Evolutionary conservation across 2,797 vertebrate genomes (phyloP).

Genomic region (Smutsia temminckii): DNA sequence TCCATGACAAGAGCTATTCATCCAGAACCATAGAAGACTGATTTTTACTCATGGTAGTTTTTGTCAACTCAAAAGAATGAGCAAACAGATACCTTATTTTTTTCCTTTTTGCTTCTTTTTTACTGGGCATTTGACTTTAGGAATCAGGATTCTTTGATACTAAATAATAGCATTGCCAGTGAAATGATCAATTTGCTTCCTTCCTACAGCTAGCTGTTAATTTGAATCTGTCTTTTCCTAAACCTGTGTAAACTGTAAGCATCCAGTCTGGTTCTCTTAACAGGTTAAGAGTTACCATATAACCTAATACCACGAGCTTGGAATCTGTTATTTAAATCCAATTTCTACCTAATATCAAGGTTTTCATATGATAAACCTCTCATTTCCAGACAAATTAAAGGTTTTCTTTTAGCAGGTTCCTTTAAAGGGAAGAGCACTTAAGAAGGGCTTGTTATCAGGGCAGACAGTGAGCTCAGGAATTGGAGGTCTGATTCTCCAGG

Average conservation of each 20-base stretch:
- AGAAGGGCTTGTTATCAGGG: conserved; percentile 33
- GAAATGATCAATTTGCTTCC: background rate
- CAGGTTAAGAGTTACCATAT: background rate
- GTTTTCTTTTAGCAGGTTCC: conserved; percentile 64
- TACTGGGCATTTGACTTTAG: background rate
- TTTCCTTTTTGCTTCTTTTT: background rate
- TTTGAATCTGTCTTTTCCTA: conserved; percentile 31
- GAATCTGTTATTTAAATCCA: conserved; percentile 61
- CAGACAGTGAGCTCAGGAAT: background rate
- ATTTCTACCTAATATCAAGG: conserved; percentile 63
- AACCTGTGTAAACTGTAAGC: background rate
- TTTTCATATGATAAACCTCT: conserved; percentile 67
- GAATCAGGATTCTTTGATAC: background rate
- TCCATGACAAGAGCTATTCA: background rate
- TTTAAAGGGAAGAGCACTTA: conserved; percentile 32
- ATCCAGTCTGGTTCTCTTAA: background rate
- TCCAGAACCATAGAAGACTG: background rate
- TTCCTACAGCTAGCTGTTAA: background rate
- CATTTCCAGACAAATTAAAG: conserved; percentile 74
- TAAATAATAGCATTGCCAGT: background rate
- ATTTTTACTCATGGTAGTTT: background rate
- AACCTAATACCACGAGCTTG: conserved; percentile 39
- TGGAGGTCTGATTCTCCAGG: background rate
- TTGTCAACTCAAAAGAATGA: background rate
- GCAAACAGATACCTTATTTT: background rate